These are phyloP conservation scores for Micromesistius poutassou DNA, from an alignment of 2,797 vertebrate genomes.

Conservation along the genomic window DNA sequence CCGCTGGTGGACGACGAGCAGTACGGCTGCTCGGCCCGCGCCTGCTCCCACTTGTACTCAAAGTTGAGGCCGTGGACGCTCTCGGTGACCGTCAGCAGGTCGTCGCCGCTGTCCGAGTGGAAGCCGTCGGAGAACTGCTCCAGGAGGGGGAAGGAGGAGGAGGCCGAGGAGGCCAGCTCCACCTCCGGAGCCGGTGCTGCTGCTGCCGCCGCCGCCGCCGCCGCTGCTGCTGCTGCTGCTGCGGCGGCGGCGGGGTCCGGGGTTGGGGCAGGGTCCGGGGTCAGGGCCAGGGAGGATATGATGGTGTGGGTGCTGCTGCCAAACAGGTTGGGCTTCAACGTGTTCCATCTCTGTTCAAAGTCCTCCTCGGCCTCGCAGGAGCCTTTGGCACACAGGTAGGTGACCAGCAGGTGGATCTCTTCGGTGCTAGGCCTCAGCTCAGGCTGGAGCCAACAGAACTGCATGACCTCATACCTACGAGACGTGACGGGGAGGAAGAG, in stretches of 20 bases:
- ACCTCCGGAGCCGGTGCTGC: conserved; percentile 54
- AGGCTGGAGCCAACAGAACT: conserved; percentile 97
- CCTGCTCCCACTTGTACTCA: conserved; percentile 95
- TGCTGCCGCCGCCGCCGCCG: conserved; percentile 30
- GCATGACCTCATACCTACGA: conserved; percentile 98
- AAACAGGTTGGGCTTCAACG: conserved; percentile 83
- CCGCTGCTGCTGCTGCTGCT: conserved; percentile 27
- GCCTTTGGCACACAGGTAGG: conserved; percentile 89
- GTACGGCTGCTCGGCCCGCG: conserved; percentile 79
- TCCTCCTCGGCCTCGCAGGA: conserved; percentile 86
- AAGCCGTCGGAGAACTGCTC: conserved; percentile 90
- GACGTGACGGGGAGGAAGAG: conserved; percentile 2
- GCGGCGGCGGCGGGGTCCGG: conserved; percentile 50
- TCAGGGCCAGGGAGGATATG: conserved; percentile 57
- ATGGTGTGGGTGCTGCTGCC: conserved; percentile 60
- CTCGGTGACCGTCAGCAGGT: conserved; percentile 93
- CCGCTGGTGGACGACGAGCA: conserved; percentile 76
- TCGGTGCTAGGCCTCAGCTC: conserved; percentile 92
- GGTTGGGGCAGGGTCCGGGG: conserved; percentile 68
- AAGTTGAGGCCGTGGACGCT: conserved; percentile 95
- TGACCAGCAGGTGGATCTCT: conserved; percentile 92
- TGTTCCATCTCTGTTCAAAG: conserved; percentile 93
- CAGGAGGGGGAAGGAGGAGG: conserved; percentile 88
- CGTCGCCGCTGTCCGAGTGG: conserved; percentile 85
- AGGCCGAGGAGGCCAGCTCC: conserved; percentile 74